Percentiles rank a stretch among this genome's conserved stretches.
Conservation (phyloP, 2,888 invertebrate genomes). For the Napeogenes inachia region DNA sequence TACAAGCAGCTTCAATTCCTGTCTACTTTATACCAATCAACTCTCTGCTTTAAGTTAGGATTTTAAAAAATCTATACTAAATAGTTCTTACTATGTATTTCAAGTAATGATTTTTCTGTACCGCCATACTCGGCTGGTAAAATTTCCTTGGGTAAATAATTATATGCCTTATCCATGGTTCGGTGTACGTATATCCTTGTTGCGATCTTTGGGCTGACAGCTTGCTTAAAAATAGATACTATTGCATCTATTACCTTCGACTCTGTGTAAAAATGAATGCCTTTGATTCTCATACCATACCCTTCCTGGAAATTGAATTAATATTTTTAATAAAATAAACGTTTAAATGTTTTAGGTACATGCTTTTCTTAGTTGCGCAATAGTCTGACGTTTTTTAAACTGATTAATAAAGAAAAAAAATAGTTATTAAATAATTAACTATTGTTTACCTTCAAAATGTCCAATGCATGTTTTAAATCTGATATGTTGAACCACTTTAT, state of each 20-base stretch:
- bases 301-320: constrained; percentile 37
- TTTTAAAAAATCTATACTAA: no score
- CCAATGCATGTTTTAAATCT: constrained; percentile 33
- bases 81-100: constrained; percentile 39
- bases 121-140: constrained; percentile 57
- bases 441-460: constrained; percentile 39
- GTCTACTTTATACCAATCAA: no score
- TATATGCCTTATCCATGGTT: constrained; percentile 36
- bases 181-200: constrained; percentile 43
- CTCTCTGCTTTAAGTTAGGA: no score
- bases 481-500: constrained; percentile 35
- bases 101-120: constrained; percentile 37
- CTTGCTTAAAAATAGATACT: constrained; percentile 43
- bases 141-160: constrained; percentile 40
- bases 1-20: no score
- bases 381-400: no score
- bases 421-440: constrained; percentile 9
- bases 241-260: constrained; percentile 47
- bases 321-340: no score
- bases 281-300: constrained; percentile 43
- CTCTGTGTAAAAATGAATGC: constrained; percentile 44
- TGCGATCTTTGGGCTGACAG: constrained; percentile 45
- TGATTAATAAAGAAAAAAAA: not conserved
- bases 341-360: no score
- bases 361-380: no score